Percentiles rank a stretch among this genome's conserved stretches.
Evolutionary conservation across 2,113 vertebrate species (phyloP).

Genomic region (Ursus arctos): DNA sequence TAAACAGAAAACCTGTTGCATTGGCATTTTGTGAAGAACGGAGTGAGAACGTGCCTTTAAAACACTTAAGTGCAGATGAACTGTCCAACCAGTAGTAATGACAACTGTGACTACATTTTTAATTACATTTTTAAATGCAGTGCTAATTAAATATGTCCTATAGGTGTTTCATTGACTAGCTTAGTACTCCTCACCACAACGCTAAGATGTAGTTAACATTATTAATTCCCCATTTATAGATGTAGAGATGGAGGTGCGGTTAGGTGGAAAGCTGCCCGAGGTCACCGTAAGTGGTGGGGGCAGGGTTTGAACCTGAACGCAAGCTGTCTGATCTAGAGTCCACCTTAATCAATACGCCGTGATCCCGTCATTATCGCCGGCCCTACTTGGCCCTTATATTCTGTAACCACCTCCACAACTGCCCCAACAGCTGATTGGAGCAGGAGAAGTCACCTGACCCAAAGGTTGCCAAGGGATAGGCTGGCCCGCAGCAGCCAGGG

Average conservation of each 20-base stretch:
- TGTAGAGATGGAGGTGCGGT: background rate
- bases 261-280: background rate
- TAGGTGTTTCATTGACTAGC: background rate
- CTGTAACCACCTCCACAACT: background rate
- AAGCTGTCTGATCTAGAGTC: background rate
- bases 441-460: background rate
- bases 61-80: background rate
- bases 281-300: background rate
- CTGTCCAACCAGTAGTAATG: background rate
- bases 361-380: rapidly evolving
- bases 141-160: constrained; percentile 20
- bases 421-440: background rate
- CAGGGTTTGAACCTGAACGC: background rate
- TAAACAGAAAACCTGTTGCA: background rate
- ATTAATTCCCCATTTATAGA: background rate
- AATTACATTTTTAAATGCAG: background rate
- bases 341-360: rapidly evolving
- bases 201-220: background rate
- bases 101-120: background rate
- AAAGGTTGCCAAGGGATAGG: background rate
- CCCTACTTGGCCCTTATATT: background rate
- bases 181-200: background rate
- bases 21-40: background rate
- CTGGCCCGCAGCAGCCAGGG: background rate
- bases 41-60: background rate